phyloP scores from a whole-genome alignment of 30 jellyfish, hydroid and myxozoan genomes.

The Turritopsis rubra region DNA sequence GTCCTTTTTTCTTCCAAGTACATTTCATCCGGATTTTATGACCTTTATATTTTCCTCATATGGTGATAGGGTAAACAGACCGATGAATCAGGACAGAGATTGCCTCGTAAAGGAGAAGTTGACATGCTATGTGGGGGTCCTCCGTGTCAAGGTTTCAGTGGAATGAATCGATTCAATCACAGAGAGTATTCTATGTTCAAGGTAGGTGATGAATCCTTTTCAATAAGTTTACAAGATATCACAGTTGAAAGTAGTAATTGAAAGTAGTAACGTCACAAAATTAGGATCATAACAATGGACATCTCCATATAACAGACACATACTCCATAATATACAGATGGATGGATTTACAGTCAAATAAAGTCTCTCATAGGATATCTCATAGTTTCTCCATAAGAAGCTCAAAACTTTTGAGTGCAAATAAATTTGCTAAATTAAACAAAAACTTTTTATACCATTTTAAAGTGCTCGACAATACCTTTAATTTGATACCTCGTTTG shows the following conservation, averaged over 20 bases:
- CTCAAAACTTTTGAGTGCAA: too few species aligned
- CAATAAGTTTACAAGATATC: neutral
- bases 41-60: neutral
- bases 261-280: neutral
- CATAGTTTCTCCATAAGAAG: too few species aligned
- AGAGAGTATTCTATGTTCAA: constrained; percentile 89
- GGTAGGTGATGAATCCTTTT: constrained; percentile 24
- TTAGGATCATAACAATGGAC: too few species aligned
- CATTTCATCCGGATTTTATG: too few species aligned
- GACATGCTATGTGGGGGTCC: constrained; percentile 95
- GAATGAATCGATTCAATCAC: constrained; percentile 89
- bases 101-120: constrained; percentile 88
- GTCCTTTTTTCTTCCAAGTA: neutral
- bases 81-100: constrained; percentile 67
- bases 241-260: neutral
- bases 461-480: too few species aligned
- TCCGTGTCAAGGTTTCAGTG: constrained; percentile 98
- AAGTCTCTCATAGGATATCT: too few species aligned
- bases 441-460: too few species aligned
- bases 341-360: too few species aligned
- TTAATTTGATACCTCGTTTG: too few species aligned
- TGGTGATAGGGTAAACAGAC: constrained; percentile 61
- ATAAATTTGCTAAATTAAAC: too few species aligned
- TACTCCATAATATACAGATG: too few species aligned
- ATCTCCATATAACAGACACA: too few species aligned